Evolutionary conservation across 2,797 vertebrate genomes (phyloP).

Genomic region (Spinus pinus): DNA sequence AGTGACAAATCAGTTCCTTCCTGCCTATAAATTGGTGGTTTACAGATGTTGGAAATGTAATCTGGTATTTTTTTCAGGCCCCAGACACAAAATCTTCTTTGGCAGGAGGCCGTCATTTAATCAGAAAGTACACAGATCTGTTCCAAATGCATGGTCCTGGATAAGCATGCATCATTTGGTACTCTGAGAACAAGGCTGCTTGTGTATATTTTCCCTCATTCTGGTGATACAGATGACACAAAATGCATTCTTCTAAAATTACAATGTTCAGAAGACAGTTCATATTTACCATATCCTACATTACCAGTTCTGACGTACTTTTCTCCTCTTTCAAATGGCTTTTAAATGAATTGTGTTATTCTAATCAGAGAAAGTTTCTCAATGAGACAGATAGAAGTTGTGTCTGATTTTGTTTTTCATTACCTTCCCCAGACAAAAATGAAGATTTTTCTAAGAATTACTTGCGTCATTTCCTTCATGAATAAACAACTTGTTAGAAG

Average conservation of each 20-base stretch:
- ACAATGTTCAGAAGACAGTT: neutral
- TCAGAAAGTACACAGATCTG: neutral
- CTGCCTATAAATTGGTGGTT: neutral
- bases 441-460: neutral
- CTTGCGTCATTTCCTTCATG: neutral
- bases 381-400: fast-evolving
- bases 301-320: neutral
- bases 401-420: neutral
- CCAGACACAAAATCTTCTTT: neutral
- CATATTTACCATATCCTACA: neutral
- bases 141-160: neutral
- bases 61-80: neutral
- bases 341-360: neutral
- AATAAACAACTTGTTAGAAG: neutral
- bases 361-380: neutral
- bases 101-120: neutral
- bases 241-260: neutral
- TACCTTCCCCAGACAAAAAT: neutral
- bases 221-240: neutral
- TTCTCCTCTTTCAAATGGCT: neutral
- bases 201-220: neutral
- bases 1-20: neutral
- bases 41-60: neutral
- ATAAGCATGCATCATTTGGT: neutral
- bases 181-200: neutral